phyloP scores from a whole-genome alignment of 2,797 vertebrate species.

The Crenuchus spilurus region DNA sequence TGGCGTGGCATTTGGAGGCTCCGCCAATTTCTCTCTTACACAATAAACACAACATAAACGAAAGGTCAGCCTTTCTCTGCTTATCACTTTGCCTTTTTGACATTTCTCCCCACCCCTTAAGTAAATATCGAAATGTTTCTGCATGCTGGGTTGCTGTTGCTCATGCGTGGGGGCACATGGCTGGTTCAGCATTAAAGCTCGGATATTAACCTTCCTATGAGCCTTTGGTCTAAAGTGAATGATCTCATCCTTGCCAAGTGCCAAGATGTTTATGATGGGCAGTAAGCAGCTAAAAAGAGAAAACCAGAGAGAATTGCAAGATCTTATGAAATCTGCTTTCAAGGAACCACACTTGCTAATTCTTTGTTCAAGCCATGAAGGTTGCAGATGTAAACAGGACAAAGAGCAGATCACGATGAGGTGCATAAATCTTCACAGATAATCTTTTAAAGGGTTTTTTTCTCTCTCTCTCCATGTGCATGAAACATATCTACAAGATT shows the following conservation, averaged over 20 bases:
- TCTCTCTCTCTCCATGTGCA: not conserved
- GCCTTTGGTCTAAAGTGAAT: not conserved
- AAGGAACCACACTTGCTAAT: not conserved
- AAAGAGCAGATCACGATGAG: not conserved
- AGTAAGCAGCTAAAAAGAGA: not conserved
- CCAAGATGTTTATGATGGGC: not conserved
- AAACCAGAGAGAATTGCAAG: not conserved
- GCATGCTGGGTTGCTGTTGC: constrained; percentile 25
- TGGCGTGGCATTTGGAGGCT: constrained; percentile 55
- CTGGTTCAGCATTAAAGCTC: constrained; percentile 4
- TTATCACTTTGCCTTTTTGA: constrained; percentile 60
- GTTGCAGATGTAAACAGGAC: not conserved
- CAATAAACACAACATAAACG: constrained; percentile 57
- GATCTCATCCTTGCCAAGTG: constrained; percentile 1
- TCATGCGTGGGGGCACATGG: constrained; percentile 11
- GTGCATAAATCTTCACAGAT: not conserved
- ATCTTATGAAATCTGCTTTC: not conserved
- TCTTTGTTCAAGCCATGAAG: not conserved
- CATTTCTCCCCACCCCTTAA: constrained; percentile 45
- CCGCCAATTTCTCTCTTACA: constrained; percentile 50
- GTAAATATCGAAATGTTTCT: constrained; percentile 48
- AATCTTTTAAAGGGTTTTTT: not conserved
- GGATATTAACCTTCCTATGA: constrained; percentile 11
- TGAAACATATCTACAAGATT: not conserved
- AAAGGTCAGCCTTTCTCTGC: constrained; percentile 58